phyloP scores from a whole-genome alignment of 2,888 invertebrate species.

The Synergus itoensis region DNA sequence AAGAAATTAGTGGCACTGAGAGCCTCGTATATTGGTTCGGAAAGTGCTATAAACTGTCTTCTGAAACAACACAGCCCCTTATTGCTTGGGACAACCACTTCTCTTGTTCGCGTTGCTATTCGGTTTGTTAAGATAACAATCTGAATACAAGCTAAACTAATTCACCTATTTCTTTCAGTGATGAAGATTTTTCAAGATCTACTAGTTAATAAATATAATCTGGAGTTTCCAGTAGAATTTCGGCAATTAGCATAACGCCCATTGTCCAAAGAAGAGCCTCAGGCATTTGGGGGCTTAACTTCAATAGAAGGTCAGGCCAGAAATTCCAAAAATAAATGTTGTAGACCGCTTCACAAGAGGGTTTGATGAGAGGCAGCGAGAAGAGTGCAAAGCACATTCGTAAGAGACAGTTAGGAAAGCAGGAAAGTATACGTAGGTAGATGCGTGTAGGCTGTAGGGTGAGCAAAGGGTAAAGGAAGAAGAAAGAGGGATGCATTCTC shows the following conservation, averaged over 20 bases:
- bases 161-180: too few species aligned
- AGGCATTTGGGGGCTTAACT: conserved; percentile 36
- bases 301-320: conserved; percentile 1
- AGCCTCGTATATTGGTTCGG: conserved; percentile 52
- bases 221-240: background rate
- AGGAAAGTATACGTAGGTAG: conserved; percentile 39
- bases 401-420: conserved; percentile 22
- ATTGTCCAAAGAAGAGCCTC: conserved; percentile 19
- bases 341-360: conserved; percentile 11
- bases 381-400: conserved; percentile 25
- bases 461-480: conserved; percentile 32
- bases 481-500: conserved; percentile 17
- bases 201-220: background rate
- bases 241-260: conserved; percentile 12
- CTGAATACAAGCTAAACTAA: too few species aligned
- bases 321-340: conserved; percentile 24
- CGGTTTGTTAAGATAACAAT: too few species aligned
- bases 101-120: too few species aligned
- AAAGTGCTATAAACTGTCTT: conserved; percentile 22
- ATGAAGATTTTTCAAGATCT: too few species aligned
- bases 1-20: conserved; percentile 65
- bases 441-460: conserved; percentile 6
- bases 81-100: too few species aligned
- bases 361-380: conserved; percentile 25
- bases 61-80: background rate